Evolutionary conservation across 2,888 invertebrate species (phyloP).

Genomic region (Biston betularia): DNA sequence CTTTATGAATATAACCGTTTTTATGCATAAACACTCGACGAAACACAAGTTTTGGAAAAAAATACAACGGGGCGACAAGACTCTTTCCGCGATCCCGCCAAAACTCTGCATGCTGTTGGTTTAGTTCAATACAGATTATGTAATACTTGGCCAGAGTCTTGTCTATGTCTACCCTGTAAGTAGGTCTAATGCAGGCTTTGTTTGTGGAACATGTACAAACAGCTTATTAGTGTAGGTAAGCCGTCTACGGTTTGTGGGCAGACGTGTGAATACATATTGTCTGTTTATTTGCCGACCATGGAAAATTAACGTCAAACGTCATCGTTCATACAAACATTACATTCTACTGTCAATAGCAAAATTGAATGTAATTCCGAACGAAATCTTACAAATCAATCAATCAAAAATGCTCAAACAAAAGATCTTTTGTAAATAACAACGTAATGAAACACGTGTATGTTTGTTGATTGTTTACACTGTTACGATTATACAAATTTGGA

Average conservation of each 20-base stretch:
- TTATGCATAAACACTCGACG: no score
- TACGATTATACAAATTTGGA: no score
- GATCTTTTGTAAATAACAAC: neutral
- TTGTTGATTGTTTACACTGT: no score
- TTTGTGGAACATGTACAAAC: conserved; percentile 40
- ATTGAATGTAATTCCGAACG: neutral
- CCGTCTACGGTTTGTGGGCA: conserved; percentile 20
- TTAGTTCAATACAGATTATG: conserved; percentile 10
- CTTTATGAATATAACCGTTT: no score
- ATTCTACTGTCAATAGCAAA: neutral
- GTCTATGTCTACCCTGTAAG: conserved; percentile 23
- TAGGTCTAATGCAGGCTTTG: conserved; percentile 37
- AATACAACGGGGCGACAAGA: no score
- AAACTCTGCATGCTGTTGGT: neutral
- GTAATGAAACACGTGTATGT: neutral
- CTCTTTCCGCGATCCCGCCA: no score
- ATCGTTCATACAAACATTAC: conserved; percentile 2
- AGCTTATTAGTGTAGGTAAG: conserved; percentile 32
- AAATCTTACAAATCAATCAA: neutral
- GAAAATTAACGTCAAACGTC: conserved; percentile 15
- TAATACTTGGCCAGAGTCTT: neutral
- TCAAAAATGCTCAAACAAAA: no score
- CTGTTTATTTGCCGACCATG: conserved; percentile 22
- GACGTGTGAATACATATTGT: conserved; percentile 29
- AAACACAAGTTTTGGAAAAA: no score